Percentiles rank a stretch among this genome's conserved stretches.
phyloP scores from a whole-genome alignment of 2,888 invertebrate species.

The Drosophila hamatofila region DNA sequence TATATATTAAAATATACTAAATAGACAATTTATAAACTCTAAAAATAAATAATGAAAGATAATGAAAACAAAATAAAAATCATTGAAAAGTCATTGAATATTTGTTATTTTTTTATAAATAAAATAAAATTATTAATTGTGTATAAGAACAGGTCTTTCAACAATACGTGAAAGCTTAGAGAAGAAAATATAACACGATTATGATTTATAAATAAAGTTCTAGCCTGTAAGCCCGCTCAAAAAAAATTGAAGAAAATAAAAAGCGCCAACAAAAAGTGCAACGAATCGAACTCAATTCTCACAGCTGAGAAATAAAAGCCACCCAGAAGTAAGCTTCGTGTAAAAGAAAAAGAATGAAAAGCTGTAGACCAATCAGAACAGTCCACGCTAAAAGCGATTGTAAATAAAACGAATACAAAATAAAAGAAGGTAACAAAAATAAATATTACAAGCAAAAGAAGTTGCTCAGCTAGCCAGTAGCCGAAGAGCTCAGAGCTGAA shows the following conservation, averaged over 20 bases:
- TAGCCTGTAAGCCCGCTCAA: background rate
- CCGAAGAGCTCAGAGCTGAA: slow-evolving; percentile 39
- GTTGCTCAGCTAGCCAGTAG: slow-evolving; percentile 61
- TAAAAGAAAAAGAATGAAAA: slow-evolving; percentile 32
- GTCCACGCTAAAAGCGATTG: slow-evolving; percentile 45
- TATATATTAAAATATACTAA: too few relatives aligned
- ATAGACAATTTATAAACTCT: background rate
- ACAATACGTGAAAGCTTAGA: too few relatives aligned
- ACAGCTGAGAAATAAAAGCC: slow-evolving; percentile 47
- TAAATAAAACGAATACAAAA: slow-evolving; percentile 45
- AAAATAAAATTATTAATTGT: background rate
- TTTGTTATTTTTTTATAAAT: background rate
- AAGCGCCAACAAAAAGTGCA: slow-evolving; percentile 35
- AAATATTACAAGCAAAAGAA: slow-evolving; percentile 57
- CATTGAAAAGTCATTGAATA: background rate
- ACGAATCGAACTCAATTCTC: slow-evolving; percentile 36
- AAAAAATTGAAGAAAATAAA: background rate
- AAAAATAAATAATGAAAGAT: background rate
- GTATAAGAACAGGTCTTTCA: too few relatives aligned
- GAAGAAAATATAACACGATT: too few relatives aligned
- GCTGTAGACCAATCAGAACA: slow-evolving; percentile 62
- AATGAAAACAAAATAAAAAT: background rate
- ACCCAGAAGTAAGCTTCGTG: slow-evolving; percentile 62
- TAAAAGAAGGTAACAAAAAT: slow-evolving; percentile 47
- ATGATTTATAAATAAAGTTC: background rate